These are phyloP conservation scores for Ceryle rudis DNA, from an alignment of 2,797 vertebrate genomes.

Conservation along the genomic window DNA sequence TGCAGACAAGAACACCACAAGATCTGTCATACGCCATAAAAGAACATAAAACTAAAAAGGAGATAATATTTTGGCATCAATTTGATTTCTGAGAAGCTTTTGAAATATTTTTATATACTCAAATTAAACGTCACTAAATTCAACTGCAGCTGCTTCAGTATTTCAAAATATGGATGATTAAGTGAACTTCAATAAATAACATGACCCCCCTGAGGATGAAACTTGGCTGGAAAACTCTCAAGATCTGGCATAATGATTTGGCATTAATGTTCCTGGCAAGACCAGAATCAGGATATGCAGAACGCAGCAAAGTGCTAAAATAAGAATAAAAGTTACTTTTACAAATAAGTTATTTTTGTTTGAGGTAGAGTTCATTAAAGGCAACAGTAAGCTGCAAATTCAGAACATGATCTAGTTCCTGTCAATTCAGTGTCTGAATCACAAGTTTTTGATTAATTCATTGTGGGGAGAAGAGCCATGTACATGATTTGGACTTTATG, in stretches of 20 bases:
- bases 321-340: background rate
- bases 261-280: background rate
- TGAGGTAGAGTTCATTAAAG: background rate
- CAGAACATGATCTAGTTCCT: background rate
- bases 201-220: background rate
- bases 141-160: background rate
- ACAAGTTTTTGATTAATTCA: background rate
- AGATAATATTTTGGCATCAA: background rate
- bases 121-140: background rate
- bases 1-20: background rate
- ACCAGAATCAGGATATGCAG: background rate
- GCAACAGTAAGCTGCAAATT: background rate
- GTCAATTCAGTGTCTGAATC: background rate
- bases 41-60: background rate
- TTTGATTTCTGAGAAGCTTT: background rate
- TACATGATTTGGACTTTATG: background rate
- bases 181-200: slow-evolving; percentile 6
- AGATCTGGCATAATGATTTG: background rate
- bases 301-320: background rate
- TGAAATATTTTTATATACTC: background rate
- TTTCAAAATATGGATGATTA: background rate
- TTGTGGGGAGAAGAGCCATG: background rate
- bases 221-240: background rate
- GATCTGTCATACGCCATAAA: background rate
- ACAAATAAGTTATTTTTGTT: background rate